Percentiles rank a stretch among this genome's conserved stretches.
phyloP scores from a whole-genome alignment of 2,888 invertebrate species.

The Tinea pellionella region DNA sequence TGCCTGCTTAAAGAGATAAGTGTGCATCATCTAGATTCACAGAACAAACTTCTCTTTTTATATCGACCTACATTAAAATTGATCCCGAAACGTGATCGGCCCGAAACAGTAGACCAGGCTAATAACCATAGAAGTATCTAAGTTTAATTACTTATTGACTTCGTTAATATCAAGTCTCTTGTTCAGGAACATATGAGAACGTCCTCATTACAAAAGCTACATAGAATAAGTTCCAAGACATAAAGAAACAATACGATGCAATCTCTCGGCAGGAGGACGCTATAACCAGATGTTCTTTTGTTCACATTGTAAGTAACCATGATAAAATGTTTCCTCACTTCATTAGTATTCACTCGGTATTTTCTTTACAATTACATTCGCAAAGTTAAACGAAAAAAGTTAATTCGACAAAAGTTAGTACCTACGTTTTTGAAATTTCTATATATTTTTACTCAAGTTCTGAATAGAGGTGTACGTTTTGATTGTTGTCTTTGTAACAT shows the following conservation, averaged over 20 bases:
- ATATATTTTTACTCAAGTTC: too few relatives aligned
- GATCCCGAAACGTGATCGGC: too few relatives aligned
- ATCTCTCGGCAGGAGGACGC: neutral
- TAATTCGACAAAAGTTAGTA: neutral
- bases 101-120: too few relatives aligned
- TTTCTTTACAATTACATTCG: neutral
- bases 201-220: neutral
- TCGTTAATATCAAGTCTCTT: too few relatives aligned
- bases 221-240: neutral
- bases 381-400: conserved; percentile 1
- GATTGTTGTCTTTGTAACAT: neutral
- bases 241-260: neutral
- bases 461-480: neutral
- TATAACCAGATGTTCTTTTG: neutral
- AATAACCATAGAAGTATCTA: too few relatives aligned
- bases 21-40: too few relatives aligned
- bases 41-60: too few relatives aligned
- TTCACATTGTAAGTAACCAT: neutral
- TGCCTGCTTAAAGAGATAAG: too few relatives aligned
- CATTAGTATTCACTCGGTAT: neutral
- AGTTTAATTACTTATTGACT: too few relatives aligned
- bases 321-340: neutral
- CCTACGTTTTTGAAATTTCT: too few relatives aligned
- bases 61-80: too few relatives aligned
- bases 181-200: neutral